These are phyloP conservation scores for Lacerta agilis DNA, from an alignment of 2,797 vertebrate genomes.

Conservation along the genomic window DNA sequence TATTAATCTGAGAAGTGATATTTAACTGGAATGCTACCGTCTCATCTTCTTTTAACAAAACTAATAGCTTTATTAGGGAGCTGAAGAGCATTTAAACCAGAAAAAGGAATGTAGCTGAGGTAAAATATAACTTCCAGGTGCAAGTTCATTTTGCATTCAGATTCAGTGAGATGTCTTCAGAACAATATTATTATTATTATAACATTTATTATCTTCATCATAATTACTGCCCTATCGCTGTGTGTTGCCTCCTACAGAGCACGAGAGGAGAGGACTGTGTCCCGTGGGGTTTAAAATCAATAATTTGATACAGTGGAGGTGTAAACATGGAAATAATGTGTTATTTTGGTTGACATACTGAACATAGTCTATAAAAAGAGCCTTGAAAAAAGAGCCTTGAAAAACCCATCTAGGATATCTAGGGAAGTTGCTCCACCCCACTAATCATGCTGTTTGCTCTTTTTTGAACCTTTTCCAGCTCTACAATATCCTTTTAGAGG, in stretches of 20 bases:
- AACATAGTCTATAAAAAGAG: too few species aligned
- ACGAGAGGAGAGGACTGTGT: not conserved
- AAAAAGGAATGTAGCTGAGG: not conserved
- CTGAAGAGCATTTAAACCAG: not conserved
- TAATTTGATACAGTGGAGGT: not conserved
- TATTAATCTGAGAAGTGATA: conserved; percentile 17
- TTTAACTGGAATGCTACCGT: conserved; percentile 8
- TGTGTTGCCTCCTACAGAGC: not conserved
- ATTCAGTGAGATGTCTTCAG: not conserved
- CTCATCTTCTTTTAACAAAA: conserved; percentile 8
- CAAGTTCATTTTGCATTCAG: not conserved
- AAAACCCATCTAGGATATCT: too few species aligned
- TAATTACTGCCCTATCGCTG: too few species aligned
- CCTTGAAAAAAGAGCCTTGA: too few species aligned
- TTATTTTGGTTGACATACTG: too few species aligned
- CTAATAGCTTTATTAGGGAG: not conserved
- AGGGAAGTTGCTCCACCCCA: too few species aligned
- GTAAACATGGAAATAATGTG: not conserved
- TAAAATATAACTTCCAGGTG: not conserved
- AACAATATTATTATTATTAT: not conserved
- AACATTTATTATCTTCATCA: not conserved
- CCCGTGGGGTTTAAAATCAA: not conserved
- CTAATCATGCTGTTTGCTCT: too few species aligned
- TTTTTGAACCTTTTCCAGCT: too few species aligned
- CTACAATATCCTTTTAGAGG: too few species aligned